A percentile compares a stretch with the other conserved stretches of the same genome.
phyloP scores from a whole-genome alignment of 2,888 invertebrate species.

The Mesorhabditis spiculigera region DNA sequence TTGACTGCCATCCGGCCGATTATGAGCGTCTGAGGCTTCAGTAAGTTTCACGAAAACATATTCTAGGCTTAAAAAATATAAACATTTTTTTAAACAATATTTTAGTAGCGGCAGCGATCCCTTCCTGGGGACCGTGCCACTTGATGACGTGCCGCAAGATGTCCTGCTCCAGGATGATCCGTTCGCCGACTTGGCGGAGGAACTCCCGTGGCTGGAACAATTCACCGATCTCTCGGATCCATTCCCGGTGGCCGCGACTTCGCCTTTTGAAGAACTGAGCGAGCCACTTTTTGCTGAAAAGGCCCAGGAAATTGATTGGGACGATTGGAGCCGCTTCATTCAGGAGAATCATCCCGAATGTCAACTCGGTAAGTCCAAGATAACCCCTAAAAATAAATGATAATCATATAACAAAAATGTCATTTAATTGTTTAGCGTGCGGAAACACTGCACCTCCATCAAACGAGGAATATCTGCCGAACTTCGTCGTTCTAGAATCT shows the following conservation, averaged over 20 bases:
- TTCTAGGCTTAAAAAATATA: too few relatives aligned
- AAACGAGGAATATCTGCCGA: slow-evolving; percentile 1
- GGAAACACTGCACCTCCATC: neutral
- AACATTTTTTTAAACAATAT: neutral
- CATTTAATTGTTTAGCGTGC: neutral
- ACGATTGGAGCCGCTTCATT: neutral
- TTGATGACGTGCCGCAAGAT: neutral
- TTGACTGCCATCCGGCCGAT: neutral
- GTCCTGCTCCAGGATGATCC: neutral
- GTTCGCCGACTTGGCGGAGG: neutral
- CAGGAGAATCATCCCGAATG: slow-evolving; percentile 4
- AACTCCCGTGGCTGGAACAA: neutral
- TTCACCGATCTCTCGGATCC: neutral
- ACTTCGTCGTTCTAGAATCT: neutral
- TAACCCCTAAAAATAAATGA: neutral
- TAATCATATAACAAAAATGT: neutral
- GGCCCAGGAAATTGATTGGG: neutral
- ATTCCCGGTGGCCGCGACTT: neutral
- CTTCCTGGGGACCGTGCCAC: neutral
- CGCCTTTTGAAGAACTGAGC: neutral
- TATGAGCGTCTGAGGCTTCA: neutral
- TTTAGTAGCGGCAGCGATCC: slow-evolving; percentile 1
- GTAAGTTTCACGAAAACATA: neutral
- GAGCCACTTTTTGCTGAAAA: neutral
- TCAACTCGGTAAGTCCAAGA: neutral